Conservation (phyloP, 1,140 invertebrate species). For the Saccostrea cuccullata region DNA sequence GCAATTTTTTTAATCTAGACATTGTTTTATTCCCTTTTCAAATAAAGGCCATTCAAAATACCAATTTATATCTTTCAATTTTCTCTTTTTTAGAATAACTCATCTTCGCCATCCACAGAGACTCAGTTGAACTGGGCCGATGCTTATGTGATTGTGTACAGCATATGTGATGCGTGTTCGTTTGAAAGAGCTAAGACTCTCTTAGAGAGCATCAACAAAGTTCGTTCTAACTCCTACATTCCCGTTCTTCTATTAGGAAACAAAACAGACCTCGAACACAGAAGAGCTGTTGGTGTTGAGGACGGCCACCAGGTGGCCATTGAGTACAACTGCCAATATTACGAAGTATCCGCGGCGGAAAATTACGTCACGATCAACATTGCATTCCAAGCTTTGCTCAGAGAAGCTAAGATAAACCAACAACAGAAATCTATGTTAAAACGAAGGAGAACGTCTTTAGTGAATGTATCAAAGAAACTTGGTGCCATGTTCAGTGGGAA, state of each 20-base stretch:
- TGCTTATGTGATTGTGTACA: constrained; percentile 91
- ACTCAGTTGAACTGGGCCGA: constrained; percentile 86
- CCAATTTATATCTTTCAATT: neutral
- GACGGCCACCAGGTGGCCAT: constrained; percentile 89
- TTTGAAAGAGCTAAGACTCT: constrained; percentile 87
- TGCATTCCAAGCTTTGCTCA: constrained; percentile 86
- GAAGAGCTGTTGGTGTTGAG: constrained; percentile 87
- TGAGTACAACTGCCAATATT: constrained; percentile 89
- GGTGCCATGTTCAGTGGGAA: constrained; percentile 73
- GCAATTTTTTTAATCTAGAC: too few species aligned
- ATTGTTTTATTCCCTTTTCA: too few species aligned
- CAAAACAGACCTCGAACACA: constrained; percentile 90
- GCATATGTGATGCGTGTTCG: constrained; percentile 86
- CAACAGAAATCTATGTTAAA: constrained; percentile 84
- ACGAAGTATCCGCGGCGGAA: constrained; percentile 91
- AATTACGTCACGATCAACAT: constrained; percentile 87
- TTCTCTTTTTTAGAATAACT: constrained; percentile 50
- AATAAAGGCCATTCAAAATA: too few species aligned
- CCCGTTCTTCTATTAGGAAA: constrained; percentile 88
- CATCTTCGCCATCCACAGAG: constrained; percentile 47
- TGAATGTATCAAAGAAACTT: constrained; percentile 85
- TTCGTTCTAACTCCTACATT: constrained; percentile 64
- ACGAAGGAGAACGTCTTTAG: constrained; percentile 86
- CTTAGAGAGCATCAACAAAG: constrained; percentile 84
- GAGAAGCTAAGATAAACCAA: constrained; percentile 86